phyloP scores from a whole-genome alignment of 1,140 invertebrate genomes.

The Heterodera carotae region DNA sequence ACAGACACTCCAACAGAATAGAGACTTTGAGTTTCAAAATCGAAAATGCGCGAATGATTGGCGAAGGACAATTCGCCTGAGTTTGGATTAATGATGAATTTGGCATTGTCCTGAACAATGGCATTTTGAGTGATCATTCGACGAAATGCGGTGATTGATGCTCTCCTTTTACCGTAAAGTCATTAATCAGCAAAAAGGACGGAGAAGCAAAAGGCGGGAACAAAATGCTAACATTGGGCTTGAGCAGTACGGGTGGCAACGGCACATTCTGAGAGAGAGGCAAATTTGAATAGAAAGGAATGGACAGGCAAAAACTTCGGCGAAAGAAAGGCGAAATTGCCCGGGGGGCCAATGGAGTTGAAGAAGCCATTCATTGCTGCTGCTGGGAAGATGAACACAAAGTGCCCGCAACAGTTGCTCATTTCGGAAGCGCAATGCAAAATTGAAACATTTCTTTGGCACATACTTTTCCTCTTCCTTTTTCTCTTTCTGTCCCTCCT shows the following conservation, averaged over 20 bases:
- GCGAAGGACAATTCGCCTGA: conserved; percentile 13
- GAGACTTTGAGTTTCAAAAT: conserved; percentile 16
- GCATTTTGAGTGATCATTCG: not conserved
- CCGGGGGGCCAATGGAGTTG: not conserved
- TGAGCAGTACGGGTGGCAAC: not conserved
- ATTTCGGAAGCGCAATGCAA: not conserved
- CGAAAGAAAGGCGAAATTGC: not conserved
- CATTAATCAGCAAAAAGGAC: not conserved
- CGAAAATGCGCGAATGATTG: conserved; percentile 13
- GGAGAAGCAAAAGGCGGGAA: not conserved
- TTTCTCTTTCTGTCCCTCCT: not conserved
- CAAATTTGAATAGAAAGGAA: not conserved
- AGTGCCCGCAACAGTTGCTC: not conserved
- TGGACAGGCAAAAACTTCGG: not conserved
- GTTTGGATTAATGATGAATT: conserved; percentile 9
- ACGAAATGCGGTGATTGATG: not conserved
- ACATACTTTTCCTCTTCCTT: not conserved
- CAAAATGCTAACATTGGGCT: not conserved
- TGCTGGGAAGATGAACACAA: not conserved
- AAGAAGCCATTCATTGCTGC: not conserved
- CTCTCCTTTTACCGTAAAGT: conserved; percentile 14
- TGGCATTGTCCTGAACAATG: conserved; percentile 13
- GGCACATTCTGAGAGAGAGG: not conserved
- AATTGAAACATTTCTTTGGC: not conserved
- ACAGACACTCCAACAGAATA: conserved; percentile 21